These are phyloP conservation scores for Polypterus senegalus DNA, from an alignment of 2,113 vertebrate genomes.

Conservation along the genomic window DNA sequence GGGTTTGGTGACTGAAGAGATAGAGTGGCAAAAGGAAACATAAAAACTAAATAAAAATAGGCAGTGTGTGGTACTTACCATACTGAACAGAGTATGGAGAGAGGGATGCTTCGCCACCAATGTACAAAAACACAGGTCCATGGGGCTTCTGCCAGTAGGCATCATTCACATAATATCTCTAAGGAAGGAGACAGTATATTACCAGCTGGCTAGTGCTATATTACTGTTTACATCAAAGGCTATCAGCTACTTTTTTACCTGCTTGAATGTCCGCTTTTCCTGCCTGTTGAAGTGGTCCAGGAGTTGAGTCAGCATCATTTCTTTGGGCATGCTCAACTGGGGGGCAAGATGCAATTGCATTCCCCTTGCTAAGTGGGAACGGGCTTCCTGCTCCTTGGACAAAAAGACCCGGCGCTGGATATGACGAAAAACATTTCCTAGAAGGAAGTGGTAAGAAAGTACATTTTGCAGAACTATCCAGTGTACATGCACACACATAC, in stretches of 20 bases:
- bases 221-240: no score
- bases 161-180: slow-evolving; percentile 67
- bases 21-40: no score
- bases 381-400: slow-evolving; percentile 26
- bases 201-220: background rate
- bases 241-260: slow-evolving; percentile 38
- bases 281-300: slow-evolving; percentile 60
- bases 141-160: slow-evolving; percentile 34
- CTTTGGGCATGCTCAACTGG: slow-evolving; percentile 13
- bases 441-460: background rate
- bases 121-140: slow-evolving; percentile 65
- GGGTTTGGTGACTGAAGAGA: no score
- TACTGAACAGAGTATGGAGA: slow-evolving; percentile 39
- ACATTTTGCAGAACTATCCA: no score
- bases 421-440: slow-evolving; percentile 38
- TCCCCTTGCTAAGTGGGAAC: slow-evolving; percentile 16
- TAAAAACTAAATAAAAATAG: background rate
- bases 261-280: slow-evolving; percentile 36
- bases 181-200: background rate
- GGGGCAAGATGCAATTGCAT: background rate
- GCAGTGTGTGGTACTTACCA: slow-evolving; percentile 33
- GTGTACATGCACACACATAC: no score
- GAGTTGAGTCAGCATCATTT: slow-evolving; percentile 37
- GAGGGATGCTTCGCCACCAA: slow-evolving; percentile 59
- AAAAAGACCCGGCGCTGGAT: slow-evolving; percentile 33